Percentiles rank a stretch among this genome's conserved stretches.
phyloP scores from a whole-genome alignment of 2,888 invertebrate species.

The Rhorus exstirpatorius region DNA sequence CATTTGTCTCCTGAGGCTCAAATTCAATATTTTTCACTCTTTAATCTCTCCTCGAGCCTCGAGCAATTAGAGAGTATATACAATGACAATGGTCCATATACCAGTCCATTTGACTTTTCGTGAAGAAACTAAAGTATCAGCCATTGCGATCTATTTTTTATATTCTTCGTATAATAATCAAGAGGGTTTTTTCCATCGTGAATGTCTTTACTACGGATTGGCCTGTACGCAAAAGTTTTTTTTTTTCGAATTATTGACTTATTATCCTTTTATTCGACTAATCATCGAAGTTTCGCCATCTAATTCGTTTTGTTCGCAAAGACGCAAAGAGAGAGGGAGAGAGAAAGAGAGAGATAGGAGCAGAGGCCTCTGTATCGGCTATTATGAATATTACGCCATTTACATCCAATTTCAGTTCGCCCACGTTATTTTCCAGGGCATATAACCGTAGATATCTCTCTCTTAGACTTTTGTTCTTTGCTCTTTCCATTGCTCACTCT shows the following conservation, averaged over 20 bases:
- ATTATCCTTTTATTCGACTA: constrained; percentile 55
- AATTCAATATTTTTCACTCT: no score
- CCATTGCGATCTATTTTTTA: no score
- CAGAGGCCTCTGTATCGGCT: constrained; percentile 22
- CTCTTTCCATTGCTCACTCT: constrained; percentile 51
- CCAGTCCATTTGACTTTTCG: no score
- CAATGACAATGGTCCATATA: no score
- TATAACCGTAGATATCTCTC: constrained; percentile 49
- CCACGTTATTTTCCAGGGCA: constrained; percentile 25
- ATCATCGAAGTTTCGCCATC: constrained; percentile 57
- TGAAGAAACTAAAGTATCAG: no score
- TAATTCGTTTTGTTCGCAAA: constrained; percentile 31
- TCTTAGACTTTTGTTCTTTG: constrained; percentile 68
- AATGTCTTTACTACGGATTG: background rate
- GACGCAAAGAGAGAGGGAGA: constrained; percentile 5
- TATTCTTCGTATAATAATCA: no score
- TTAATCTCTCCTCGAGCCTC: no score
- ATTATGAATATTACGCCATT: constrained; percentile 71
- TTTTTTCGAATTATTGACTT: constrained; percentile 39
- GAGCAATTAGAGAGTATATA: no score
- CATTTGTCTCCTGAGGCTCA: no score
- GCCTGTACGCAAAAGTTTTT: constrained; percentile 11
- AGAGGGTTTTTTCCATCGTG: no score
- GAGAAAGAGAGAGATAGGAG: constrained; percentile 15
- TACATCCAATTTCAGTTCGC: constrained; percentile 38